phyloP scores from a whole-genome alignment of 1,140 invertebrate genomes.

The Zaprionus gabonicus region DNA sequence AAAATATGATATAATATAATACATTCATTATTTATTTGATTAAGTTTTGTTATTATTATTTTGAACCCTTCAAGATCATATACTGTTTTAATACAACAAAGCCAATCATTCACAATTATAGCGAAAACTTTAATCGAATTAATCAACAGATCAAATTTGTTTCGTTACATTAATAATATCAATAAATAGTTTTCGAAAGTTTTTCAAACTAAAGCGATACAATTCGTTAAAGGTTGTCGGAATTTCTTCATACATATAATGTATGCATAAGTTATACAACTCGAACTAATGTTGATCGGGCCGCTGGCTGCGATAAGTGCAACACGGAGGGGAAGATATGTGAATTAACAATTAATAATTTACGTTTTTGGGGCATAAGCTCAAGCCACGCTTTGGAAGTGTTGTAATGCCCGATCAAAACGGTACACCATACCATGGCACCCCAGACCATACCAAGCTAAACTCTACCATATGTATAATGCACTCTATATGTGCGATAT shows the following conservation, averaged over 20 bases:
- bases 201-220: constrained; percentile 10
- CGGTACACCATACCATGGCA: neutral
- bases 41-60: too few species aligned
- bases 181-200: neutral
- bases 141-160: too few species aligned
- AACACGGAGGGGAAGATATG: neutral
- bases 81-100: neutral
- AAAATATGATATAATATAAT: too few species aligned
- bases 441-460: neutral
- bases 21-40: too few species aligned
- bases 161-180: neutral
- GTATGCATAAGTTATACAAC: constrained; percentile 46
- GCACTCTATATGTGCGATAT: too few species aligned
- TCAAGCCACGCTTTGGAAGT: neutral
- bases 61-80: neutral
- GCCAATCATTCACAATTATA: too few species aligned
- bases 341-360: constrained; percentile 13
- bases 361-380: constrained; percentile 7
- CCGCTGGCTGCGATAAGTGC: constrained; percentile 64
- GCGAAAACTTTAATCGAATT: too few species aligned
- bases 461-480: neutral
- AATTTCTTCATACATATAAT: constrained; percentile 3
- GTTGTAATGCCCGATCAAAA: constrained; percentile 9
- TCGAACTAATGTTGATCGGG: constrained; percentile 39
- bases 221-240: neutral